These are phyloP conservation scores for Clarias batrachus DNA, from an alignment of 2,113 vertebrate species.

Conservation along the genomic window DNA sequence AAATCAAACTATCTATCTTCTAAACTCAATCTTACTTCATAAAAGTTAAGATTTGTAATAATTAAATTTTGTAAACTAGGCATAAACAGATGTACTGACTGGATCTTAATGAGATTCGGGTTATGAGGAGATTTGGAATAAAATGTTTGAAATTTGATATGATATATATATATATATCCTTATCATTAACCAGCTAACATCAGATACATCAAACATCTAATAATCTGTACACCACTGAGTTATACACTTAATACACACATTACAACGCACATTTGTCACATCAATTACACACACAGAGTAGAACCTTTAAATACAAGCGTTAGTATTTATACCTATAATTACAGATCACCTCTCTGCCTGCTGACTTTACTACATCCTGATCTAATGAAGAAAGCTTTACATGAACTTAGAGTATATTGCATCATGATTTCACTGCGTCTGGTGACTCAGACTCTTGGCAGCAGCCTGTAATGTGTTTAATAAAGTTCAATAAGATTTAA, in stretches of 20 bases:
- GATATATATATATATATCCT: too few species aligned
- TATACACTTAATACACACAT: not conserved
- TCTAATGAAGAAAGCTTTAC: slow-evolving; percentile 4
- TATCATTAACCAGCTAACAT: not conserved
- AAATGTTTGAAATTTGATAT: not conserved
- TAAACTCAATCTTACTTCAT: not conserved
- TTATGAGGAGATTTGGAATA: not conserved
- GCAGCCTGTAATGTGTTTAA: not conserved
- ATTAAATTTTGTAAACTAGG: not conserved
- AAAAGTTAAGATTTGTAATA: not conserved
- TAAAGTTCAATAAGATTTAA: not conserved
- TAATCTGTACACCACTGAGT: not conserved
- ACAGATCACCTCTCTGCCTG: not conserved
- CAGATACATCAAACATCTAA: not conserved
- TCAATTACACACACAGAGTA: not conserved
- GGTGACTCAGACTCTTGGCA: not conserved
- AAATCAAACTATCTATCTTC: not conserved
- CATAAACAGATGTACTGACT: not conserved
- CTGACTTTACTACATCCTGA: not conserved
- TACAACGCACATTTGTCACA: not conserved
- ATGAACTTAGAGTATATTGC: not conserved
- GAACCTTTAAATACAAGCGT: too few species aligned
- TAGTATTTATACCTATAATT: not conserved
- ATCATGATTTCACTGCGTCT: slow-evolving; percentile 4
- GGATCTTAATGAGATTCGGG: not conserved